Base-by-base conservation (phyloP, 2,888 invertebrate genomes). In the Stictocephala bisonia region DNA sequence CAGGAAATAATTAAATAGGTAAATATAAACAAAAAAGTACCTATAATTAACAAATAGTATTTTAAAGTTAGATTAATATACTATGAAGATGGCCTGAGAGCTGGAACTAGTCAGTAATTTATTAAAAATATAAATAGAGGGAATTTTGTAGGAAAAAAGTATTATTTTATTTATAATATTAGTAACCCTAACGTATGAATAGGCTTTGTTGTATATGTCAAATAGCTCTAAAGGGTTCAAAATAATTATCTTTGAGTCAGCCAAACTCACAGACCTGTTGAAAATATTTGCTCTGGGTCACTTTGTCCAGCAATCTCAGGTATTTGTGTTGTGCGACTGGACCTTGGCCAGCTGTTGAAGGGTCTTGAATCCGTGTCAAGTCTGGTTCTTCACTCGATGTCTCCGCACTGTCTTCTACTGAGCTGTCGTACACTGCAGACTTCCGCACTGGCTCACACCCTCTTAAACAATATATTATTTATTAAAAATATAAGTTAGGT, bases 301-400 rank as follows among this genome's bases (percentile, higher is more conserved):
- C 90, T 82, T 90, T 91, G 82, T 96, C 94, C 9, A 96, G 93
- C 85, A 95, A 90, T 76, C 90, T 88, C 70, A 95, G 86, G 77
- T 95, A 88, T 81, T 92, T 75, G 29, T 74, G 73, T 11, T 81
- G n/a, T 79, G 3, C 26, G n/a, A 22, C 31, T 13, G 29, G 20
- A 24, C 56, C 41, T 0, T 84, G 84, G 0, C 81, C 35, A 3
- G 75, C 3, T 81, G 84, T 85, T 79, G 86, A 85, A 53, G 85
- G 83, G 3, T 85, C 83, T 56, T 11, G 29, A 1, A 41, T 3
- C 11, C 48, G 56, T 18, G 58, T 15, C n/a, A 24, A 27, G 11
- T 72, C 84, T 81, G 22, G 83, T 74, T 92, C 92, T 80, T 92
- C 92, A 35, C 90, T 90, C 41, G 92, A 92, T 9, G 93, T 93